Percentiles rank a stretch among this genome's conserved stretches.
These are phyloP conservation scores for Cassiopea andromeda DNA, from an alignment of 30 jellyfish, hydroid and myxozoan genomes.

Conservation along the genomic window DNA sequence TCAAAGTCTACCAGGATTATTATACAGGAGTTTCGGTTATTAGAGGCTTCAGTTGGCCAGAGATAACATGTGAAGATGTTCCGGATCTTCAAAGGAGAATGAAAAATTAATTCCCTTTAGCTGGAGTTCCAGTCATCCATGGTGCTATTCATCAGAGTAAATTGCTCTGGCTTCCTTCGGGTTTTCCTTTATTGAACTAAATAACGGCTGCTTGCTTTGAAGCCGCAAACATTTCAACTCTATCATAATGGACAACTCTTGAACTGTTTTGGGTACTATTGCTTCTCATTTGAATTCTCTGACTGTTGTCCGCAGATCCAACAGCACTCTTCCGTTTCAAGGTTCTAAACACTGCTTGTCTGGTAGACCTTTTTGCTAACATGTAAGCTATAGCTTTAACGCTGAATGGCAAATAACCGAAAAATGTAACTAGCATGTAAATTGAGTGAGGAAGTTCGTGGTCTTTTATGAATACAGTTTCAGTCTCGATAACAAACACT, in stretches of 20 bases:
- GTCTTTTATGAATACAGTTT: background rate
- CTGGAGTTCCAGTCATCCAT: too few species aligned
- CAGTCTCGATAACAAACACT: conserved; percentile 55
- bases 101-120: too few species aligned
- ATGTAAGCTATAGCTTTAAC: conserved; percentile 35
- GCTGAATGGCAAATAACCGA: conserved; percentile 65
- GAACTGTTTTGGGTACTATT: background rate
- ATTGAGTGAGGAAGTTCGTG: conserved; percentile 20
- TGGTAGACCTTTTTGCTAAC: conserved; percentile 33
- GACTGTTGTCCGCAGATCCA: background rate
- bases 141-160: too few species aligned
- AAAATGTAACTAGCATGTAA: conserved; percentile 33
- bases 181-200: background rate
- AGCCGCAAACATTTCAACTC: background rate
- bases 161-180: too few species aligned
- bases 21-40: too few species aligned
- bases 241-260: background rate
- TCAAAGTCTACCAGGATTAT: too few species aligned
- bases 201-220: background rate
- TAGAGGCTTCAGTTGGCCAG: too few species aligned
- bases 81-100: too few species aligned
- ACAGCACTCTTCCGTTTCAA: background rate
- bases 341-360: conserved; percentile 24
- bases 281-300: background rate
- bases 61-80: too few species aligned